Percentiles rank a stretch among this genome's conserved stretches.
These are phyloP conservation scores for Cyprinodon tularosa DNA, from an alignment of 2,113 vertebrate genomes.

Conservation along the genomic window DNA sequence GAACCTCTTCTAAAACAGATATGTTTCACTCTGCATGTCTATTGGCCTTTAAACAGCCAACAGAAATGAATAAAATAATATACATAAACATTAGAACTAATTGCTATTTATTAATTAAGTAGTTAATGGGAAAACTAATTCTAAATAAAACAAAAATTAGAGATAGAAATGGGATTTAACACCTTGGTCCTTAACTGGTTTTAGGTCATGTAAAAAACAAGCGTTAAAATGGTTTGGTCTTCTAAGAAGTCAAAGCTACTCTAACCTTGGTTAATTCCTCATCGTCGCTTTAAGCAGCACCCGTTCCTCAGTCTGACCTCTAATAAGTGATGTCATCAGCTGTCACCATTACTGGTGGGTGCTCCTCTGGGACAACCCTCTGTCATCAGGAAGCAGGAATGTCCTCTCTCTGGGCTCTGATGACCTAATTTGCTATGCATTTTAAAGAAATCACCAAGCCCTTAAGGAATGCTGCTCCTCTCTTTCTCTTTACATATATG, in stretches of 20 bases:
- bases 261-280: conserved; percentile 59
- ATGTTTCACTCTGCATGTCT: background rate
- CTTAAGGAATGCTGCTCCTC: conserved; percentile 23
- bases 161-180: conserved; percentile 20
- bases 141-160: background rate
- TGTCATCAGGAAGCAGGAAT: conserved; percentile 43
- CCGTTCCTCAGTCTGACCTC: conserved; percentile 64
- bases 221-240: conserved; percentile 54
- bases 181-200: conserved; percentile 12
- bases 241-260: conserved; percentile 62
- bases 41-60: background rate
- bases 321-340: conserved; percentile 69
- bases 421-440: conserved; percentile 39
- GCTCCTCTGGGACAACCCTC: conserved; percentile 48
- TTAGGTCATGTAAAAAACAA: conserved; percentile 33
- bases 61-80: background rate
- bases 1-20: background rate
- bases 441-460: conserved; percentile 30
- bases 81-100: background rate
- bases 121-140: background rate
- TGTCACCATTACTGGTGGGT: conserved; percentile 38
- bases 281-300: conserved; percentile 59
- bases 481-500: background rate
- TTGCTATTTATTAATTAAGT: no score
- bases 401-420: conserved; percentile 56